A percentile compares a stretch with the other conserved stretches of the same genome.
Conservation (phyloP, 1,140 invertebrate species). For the Apis florea region DNA sequence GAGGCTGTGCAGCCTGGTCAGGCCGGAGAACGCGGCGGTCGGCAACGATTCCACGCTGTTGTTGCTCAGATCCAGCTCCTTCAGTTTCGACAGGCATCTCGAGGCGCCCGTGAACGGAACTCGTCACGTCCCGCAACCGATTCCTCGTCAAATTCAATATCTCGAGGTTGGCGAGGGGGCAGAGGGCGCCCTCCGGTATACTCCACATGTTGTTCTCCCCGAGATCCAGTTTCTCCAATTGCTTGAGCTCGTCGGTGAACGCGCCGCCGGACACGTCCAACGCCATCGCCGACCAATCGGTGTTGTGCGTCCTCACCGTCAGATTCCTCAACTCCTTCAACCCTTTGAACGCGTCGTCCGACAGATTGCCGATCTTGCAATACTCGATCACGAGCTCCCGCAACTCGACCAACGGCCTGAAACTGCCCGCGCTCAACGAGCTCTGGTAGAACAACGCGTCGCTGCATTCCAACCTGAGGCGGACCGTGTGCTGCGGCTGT, state of each 20-base stretch:
- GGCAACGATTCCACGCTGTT: constrained; percentile 91
- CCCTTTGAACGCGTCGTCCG: constrained; percentile 90
- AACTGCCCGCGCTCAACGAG: constrained; percentile 91
- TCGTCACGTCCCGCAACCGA: constrained; percentile 88
- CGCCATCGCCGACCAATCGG: constrained; percentile 92
- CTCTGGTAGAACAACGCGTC: constrained; percentile 92
- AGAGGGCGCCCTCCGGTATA: constrained; percentile 91
- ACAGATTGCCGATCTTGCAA: constrained; percentile 94
- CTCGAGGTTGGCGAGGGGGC: constrained; percentile 88
- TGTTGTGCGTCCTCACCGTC: constrained; percentile 93
- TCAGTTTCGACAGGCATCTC: constrained; percentile 86
- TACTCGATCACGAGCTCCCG: constrained; percentile 92
- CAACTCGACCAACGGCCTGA: constrained; percentile 90
- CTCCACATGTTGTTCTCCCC: constrained; percentile 93
- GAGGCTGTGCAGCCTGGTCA: constrained; percentile 83
- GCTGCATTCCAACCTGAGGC: constrained; percentile 90
- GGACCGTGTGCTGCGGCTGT: constrained; percentile 92
- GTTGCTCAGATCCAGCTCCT: constrained; percentile 89
- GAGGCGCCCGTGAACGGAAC: constrained; percentile 85
- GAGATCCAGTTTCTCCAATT: constrained; percentile 90
- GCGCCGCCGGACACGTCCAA: constrained; percentile 88
- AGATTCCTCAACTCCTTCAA: constrained; percentile 90
- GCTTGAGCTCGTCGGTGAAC: constrained; percentile 87
- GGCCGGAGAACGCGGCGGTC: constrained; percentile 87
- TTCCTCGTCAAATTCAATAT: constrained; percentile 91